Evolutionary conservation across 2,113 vertebrate species (phyloP).

Genomic region (Tetrao urogallus): DNA sequence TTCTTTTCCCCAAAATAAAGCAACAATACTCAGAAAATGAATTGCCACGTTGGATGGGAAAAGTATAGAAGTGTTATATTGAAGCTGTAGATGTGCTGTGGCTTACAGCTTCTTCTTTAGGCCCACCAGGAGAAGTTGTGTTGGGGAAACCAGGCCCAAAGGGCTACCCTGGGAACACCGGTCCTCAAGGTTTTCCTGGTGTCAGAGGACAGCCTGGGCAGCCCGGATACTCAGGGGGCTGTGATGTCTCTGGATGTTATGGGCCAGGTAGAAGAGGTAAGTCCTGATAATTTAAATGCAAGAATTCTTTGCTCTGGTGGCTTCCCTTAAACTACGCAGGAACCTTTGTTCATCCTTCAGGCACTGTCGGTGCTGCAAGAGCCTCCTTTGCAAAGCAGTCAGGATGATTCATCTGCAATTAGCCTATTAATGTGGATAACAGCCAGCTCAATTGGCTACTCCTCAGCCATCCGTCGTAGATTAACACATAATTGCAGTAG

Average conservation of each 20-base stretch:
- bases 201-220: constrained; percentile 80
- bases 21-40: background rate
- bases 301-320: background rate
- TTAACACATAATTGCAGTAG: background rate
- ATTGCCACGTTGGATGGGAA: background rate
- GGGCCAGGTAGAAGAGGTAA: constrained; percentile 54
- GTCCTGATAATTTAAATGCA: background rate
- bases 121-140: constrained; percentile 81
- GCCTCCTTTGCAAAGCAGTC: background rate
- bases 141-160: constrained; percentile 77
- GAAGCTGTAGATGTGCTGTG: background rate
- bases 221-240: constrained; percentile 80
- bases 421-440: background rate
- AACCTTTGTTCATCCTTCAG: background rate
- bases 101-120: constrained; percentile 66
- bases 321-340: background rate
- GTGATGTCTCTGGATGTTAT: constrained; percentile 83
- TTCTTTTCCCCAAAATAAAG: background rate
- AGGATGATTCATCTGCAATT: background rate
- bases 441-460: background rate
- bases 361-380: background rate
- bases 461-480: background rate
- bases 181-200: constrained; percentile 76
- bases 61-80: background rate
- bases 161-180: constrained; percentile 79